Evolutionary conservation across 2,797 vertebrate species (phyloP).

Genomic region (Xenopus petersii): DNA sequence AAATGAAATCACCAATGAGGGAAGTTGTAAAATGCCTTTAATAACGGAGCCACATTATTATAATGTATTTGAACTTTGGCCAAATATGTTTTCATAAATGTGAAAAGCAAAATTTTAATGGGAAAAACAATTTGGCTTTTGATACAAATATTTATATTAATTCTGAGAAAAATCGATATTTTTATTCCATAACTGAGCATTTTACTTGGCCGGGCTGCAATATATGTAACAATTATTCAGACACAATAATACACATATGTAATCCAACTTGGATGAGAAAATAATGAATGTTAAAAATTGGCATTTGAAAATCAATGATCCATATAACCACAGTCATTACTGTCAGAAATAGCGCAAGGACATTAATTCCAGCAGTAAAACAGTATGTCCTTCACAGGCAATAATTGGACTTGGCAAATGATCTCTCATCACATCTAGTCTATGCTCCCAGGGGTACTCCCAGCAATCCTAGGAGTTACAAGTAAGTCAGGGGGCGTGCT

Average conservation of each 20-base stretch:
- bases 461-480: background rate
- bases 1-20: no score
- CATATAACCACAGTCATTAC: constrained; percentile 5
- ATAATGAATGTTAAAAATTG: constrained; percentile 3
- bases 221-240: background rate
- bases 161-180: no score
- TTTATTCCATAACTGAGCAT: no score
- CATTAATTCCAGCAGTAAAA: constrained; percentile 3
- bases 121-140: no score
- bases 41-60: no score
- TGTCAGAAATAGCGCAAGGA: background rate
- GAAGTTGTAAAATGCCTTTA: no score
- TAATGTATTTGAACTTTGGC: no score
- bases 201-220: no score
- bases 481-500: background rate
- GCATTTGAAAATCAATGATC: constrained; percentile 1
- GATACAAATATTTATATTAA: no score
- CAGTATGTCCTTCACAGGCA: background rate
- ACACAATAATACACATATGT: constrained; percentile 4
- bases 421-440: background rate
- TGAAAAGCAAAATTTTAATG: no score
- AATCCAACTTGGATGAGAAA: background rate
- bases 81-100: no score
- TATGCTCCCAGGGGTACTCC: background rate
- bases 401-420: background rate